A percentile compares a stretch with the other conserved stretches of the same genome.
phyloP scores from a whole-genome alignment of 2,113 vertebrate species.

The Andinoacara biseriatus region DNA sequence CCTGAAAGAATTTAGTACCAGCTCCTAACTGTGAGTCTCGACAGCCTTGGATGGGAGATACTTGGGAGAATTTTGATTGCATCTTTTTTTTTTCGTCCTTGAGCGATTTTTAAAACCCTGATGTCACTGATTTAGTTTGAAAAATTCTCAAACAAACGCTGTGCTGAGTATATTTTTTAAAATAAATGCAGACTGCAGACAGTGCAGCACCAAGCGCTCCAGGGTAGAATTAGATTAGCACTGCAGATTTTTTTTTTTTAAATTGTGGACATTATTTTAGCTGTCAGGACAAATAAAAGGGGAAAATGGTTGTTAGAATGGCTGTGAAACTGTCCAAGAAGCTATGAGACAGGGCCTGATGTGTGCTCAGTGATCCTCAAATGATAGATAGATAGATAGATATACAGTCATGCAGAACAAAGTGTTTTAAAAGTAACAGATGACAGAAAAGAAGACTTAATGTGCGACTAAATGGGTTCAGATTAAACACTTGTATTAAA shows the following conservation, averaged over 20 bases:
- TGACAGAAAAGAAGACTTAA: conserved; percentile 25
- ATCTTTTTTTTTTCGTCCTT: neutral
- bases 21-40: neutral
- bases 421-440: conserved; percentile 22
- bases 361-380: neutral
- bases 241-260: neutral
- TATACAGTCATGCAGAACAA: conserved; percentile 50
- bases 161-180: neutral
- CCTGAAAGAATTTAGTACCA: neutral
- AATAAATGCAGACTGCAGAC: neutral
- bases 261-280: neutral
- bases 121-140: neutral
- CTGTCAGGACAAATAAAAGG: neutral
- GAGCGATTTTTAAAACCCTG: neutral
- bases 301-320: neutral
- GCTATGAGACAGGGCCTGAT: neutral
- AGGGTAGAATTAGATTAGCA: neutral
- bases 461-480: neutral
- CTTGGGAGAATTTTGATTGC: neutral
- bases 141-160: neutral
- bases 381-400: conserved; percentile 31
- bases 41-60: neutral
- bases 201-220: fast-evolving
- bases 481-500: conserved; percentile 25
- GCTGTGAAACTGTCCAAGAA: neutral